Percentiles rank a stretch among this genome's conserved stretches.
These are phyloP conservation scores for Trichosurus vulpecula DNA, from an alignment of 2,797 vertebrate species.

Conservation along the genomic window DNA sequence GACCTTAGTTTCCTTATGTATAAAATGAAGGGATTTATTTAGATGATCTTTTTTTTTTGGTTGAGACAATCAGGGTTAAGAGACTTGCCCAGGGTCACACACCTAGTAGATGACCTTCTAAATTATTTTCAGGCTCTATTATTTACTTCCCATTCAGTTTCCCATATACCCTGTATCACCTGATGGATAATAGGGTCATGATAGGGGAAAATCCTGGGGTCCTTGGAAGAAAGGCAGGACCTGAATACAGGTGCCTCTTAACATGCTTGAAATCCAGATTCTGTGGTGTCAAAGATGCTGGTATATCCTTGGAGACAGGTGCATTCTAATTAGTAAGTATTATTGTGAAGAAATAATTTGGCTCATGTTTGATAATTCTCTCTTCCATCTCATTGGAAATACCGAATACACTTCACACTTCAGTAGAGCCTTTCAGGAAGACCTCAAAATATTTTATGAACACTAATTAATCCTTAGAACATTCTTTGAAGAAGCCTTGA, in stretches of 20 bases:
- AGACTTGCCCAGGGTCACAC: not conserved
- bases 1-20: not conserved
- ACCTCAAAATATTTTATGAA: constrained; percentile 64
- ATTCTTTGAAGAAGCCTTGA: constrained; percentile 54
- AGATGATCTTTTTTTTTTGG: not conserved
- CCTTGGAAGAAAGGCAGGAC: constrained; percentile 16
- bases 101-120: not conserved
- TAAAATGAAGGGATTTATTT: not conserved
- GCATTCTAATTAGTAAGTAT: constrained; percentile 54
- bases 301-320: constrained; percentile 48
- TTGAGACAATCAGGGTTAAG: not conserved
- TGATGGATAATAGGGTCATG: not conserved
- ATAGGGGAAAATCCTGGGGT: not conserved
- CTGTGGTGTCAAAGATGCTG: not conserved
- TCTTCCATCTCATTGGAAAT: constrained; percentile 39
- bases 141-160: not conserved
- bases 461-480: constrained; percentile 40
- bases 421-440: constrained; percentile 43
- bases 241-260: not conserved
- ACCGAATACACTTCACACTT: constrained; percentile 12
- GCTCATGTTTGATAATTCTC: constrained; percentile 46
- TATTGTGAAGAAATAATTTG: constrained; percentile 27
- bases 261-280: not conserved
- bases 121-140: not conserved
- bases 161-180: not conserved